Conservation (phyloP, 1,140 invertebrate genomes). For the Drepana arcuata region DNA sequence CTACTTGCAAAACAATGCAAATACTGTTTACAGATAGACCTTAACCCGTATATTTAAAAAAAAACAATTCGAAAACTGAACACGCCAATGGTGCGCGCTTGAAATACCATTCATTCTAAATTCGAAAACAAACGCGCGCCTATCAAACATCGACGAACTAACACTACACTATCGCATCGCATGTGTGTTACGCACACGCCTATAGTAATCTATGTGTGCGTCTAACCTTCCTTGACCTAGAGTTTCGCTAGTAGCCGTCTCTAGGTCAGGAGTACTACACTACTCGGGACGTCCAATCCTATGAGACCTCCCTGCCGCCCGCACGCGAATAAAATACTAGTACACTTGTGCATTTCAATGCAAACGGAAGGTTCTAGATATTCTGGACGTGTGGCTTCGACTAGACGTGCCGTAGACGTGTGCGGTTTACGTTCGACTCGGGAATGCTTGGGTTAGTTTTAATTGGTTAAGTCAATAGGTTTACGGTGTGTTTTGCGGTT, state of each 20-base stretch:
- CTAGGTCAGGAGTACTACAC: slow-evolving; percentile 66
- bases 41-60: neutral
- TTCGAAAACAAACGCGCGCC: neutral
- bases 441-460: neutral
- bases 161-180: neutral
- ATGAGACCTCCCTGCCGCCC: slow-evolving; percentile 5
- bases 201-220: slow-evolving; percentile 53
- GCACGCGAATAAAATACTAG: neutral
- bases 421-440: slow-evolving; percentile 23
- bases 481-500: neutral
- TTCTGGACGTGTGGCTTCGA: slow-evolving; percentile 35
- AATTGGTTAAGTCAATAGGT: neutral
- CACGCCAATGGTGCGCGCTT: neutral
- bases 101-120: neutral
- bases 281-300: slow-evolving; percentile 25
- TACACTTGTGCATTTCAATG: neutral
- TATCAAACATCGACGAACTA: neutral
- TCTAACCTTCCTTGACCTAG: slow-evolving; percentile 68
- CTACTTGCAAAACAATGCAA: too few species aligned
- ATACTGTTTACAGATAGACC: neutral
- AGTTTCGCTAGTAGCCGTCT: slow-evolving; percentile 41
- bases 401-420: slow-evolving; percentile 59
- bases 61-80: neutral
- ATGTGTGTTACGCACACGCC: neutral
- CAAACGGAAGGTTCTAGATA: neutral